Evolutionary conservation across 2,888 invertebrate genomes (phyloP).

Genomic region (Aleiodes leptofemur): DNA sequence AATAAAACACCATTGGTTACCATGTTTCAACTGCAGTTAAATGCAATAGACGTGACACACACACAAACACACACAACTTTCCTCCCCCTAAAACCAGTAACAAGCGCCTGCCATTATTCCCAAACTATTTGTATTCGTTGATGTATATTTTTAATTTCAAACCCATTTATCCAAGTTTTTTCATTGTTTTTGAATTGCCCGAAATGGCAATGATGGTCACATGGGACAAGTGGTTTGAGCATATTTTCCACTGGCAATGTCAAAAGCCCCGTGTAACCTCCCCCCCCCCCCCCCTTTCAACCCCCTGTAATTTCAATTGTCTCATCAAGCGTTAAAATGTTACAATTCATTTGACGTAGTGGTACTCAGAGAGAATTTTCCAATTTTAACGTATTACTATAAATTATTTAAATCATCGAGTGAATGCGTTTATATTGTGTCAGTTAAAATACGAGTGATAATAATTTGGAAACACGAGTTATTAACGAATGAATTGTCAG

Average conservation of each 20-base stretch:
- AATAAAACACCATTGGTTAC: slow-evolving; percentile 6
- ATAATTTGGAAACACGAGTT: no score
- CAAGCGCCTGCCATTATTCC: slow-evolving; percentile 7
- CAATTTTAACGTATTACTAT: neutral
- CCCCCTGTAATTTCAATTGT: neutral
- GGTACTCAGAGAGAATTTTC: neutral
- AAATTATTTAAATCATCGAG: slow-evolving; percentile 10
- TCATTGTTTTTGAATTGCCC: no score
- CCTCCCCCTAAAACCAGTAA: neutral
- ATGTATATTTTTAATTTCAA: neutral
- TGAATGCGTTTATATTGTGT: no score
- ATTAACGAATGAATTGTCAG: no score
- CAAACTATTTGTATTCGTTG: slow-evolving; percentile 10
- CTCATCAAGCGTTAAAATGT: slow-evolving; percentile 12
- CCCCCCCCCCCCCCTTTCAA: no score
- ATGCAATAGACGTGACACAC: slow-evolving; percentile 13
- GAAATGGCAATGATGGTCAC: slow-evolving; percentile 11
- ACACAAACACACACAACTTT: no score
- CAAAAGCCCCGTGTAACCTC: slow-evolving; percentile 2
- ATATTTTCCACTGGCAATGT: neutral
- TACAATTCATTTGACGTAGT: slow-evolving; percentile 12
- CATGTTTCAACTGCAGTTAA: slow-evolving; percentile 21
- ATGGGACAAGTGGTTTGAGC: slow-evolving; percentile 24
- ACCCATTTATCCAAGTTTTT: no score
- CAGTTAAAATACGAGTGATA: neutral